Base-by-base conservation (phyloP, 2,888 invertebrate genomes). In the Glyphotaelius pellucidus region DNA sequence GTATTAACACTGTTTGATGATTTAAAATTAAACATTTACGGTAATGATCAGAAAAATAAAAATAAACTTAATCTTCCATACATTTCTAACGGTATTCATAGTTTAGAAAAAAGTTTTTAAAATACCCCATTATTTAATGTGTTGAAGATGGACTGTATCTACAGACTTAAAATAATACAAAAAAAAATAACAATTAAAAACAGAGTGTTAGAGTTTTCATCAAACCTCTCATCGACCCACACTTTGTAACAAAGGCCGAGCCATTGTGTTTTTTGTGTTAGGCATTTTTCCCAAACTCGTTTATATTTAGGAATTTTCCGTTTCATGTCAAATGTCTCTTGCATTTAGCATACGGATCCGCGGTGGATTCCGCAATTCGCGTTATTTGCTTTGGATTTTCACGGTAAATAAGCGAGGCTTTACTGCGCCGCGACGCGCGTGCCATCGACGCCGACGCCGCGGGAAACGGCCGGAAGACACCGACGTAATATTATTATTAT, bases 331-430 rank as follows among this genome's bases (percentile, higher is more conserved):
- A 67, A 67, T 67, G 67, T n/a, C 67, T 67, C 67, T 67, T 67
- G 67, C 67, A 67, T 67, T 67, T 67, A 67, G 67, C 67, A 67
- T 67, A 67, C n/a, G 67, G 67, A 67, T n/a, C 9, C 67, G 67
- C 67, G 67, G 67, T 67, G n/a, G 42, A 30, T 35, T 86, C 42
- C 42, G 86, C n/a, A 42, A n/a, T 67, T 67, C 11, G 67, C 67
- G 67, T 67, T 67, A 67, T 67, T 67, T 67, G 67, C 67, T 67
- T 67, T 67, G 42, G n/a, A 42, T 42, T 86, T 85, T 42, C 86
- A 86, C 86, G 30, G 86, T 47, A 86, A 86, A 86, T 86, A 42
- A 42, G 47, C 42, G 47, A 86, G 25, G 67, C 67, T 67, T 25
- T 67, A 67, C 7, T 42, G 12, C 42, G 67, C 67, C 86, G 25